These are phyloP conservation scores for Lordiphosa stackelbergi DNA, from an alignment of 1,140 invertebrate species.

Conservation along the genomic window DNA sequence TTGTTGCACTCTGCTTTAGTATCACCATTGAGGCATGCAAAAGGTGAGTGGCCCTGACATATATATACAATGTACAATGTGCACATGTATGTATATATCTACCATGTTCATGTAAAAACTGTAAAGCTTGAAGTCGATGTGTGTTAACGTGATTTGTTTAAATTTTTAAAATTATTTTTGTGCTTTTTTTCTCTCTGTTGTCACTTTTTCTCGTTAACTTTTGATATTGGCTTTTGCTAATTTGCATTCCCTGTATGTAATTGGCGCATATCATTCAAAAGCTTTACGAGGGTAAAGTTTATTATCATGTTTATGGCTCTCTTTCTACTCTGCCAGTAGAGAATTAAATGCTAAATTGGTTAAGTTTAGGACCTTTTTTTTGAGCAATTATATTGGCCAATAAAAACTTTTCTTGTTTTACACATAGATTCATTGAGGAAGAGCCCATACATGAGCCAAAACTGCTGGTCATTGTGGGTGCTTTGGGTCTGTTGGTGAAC, in stretches of 20 bases:
- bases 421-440: conserved; percentile 84
- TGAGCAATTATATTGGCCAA: too few species aligned
- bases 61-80: not conserved
- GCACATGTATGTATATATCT: not conserved
- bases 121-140: conserved; percentile 11
- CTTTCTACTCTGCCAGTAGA: too few species aligned
- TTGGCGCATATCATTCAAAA: conserved; percentile 24
- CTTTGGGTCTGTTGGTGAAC: conserved; percentile 89
- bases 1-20: conserved; percentile 95
- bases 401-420: too few species aligned
- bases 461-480: conserved; percentile 87
- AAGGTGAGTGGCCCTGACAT: conserved; percentile 77
- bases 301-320: not conserved
- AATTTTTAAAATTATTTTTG: conserved; percentile 36
- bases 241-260: conserved; percentile 55
- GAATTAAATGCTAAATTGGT: too few species aligned
- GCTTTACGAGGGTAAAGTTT: conserved; percentile 37
- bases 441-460: conserved; percentile 89
- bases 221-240: conserved; percentile 24
- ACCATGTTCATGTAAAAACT: conserved; percentile 4
- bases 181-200: conserved; percentile 30
- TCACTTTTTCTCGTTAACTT: conserved; percentile 22
- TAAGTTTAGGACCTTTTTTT: too few species aligned
- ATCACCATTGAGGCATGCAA: conserved; percentile 94
- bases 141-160: conserved; percentile 45